Conservation (phyloP, 2,113 vertebrate genomes). For the Cacatua alba region DNA sequence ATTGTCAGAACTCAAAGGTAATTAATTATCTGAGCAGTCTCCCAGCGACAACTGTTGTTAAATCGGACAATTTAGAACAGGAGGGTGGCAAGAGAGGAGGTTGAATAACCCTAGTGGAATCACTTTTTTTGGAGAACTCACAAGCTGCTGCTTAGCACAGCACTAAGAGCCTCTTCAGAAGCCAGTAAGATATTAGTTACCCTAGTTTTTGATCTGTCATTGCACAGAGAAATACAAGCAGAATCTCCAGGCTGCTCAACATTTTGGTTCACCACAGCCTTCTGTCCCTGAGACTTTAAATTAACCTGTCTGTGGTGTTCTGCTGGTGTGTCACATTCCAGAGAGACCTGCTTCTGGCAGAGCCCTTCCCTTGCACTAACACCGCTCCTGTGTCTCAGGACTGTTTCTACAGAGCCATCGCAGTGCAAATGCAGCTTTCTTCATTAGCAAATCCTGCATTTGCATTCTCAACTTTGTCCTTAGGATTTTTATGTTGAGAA, state of each 20-base stretch:
- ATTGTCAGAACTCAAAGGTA: background rate
- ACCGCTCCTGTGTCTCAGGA: background rate
- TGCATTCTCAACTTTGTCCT: background rate
- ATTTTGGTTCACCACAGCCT: background rate
- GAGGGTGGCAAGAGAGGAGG: background rate
- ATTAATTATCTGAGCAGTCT: background rate
- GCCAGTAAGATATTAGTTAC: background rate
- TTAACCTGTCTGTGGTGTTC: background rate
- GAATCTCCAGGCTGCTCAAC: background rate
- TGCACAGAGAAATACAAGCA: background rate
- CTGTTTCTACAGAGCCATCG: background rate
- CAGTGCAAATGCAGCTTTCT: background rate
- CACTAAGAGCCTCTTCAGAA: background rate
- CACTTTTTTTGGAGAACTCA: background rate
- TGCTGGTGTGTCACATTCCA: accelerated
- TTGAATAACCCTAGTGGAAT: background rate
- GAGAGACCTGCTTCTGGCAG: background rate
- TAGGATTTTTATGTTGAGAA: background rate
- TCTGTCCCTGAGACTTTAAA: background rate
- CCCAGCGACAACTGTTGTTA: background rate
- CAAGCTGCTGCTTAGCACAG: background rate
- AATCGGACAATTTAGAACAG: background rate
- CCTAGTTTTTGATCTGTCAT: background rate
- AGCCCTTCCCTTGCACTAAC: background rate
- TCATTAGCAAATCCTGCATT: background rate